Conservation (phyloP, 2,797 vertebrate species). For the Chelon labrosus region DNA sequence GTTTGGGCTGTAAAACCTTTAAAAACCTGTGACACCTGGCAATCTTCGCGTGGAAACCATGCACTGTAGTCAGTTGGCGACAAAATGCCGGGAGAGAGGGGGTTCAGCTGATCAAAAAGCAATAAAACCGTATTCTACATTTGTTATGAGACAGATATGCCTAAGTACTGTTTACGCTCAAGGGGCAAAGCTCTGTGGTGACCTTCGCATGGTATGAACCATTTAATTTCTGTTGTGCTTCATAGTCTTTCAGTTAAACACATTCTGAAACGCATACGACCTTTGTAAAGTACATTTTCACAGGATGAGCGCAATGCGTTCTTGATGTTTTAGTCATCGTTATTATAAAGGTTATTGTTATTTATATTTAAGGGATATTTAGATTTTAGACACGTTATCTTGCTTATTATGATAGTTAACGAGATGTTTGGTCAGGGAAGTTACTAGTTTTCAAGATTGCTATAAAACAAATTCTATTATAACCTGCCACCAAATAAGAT, state of each 20-base stretch:
- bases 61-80: slow-evolving; percentile 68
- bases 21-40: slow-evolving; percentile 68
- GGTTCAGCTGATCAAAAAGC: slow-evolving; percentile 75
- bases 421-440: slow-evolving; percentile 84
- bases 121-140: slow-evolving; percentile 73
- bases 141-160: slow-evolving; percentile 63
- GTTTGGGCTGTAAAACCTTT: slow-evolving; percentile 25
- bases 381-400: slow-evolving; percentile 84
- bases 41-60: slow-evolving; percentile 61
- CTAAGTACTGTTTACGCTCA: slow-evolving; percentile 73
- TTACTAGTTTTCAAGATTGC: slow-evolving; percentile 79
- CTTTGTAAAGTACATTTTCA: slow-evolving; percentile 78
- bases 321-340: slow-evolving; percentile 76
- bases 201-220: slow-evolving; percentile 67
- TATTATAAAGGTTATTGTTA: slow-evolving; percentile 82
- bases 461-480: slow-evolving; percentile 82
- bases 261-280: slow-evolving; percentile 61
- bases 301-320: slow-evolving; percentile 76
- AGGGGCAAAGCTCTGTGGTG: slow-evolving; percentile 63
- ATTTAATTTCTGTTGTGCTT: slow-evolving; percentile 66
- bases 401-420: slow-evolving; percentile 82
- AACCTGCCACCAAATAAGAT: slow-evolving; percentile 87
- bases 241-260: slow-evolving; percentile 53
- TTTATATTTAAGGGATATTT: slow-evolving; percentile 90
- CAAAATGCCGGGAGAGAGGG: slow-evolving; percentile 58